Base-by-base conservation (phyloP, 1,140 invertebrate genomes). In the Euwallacea similis region DNA sequence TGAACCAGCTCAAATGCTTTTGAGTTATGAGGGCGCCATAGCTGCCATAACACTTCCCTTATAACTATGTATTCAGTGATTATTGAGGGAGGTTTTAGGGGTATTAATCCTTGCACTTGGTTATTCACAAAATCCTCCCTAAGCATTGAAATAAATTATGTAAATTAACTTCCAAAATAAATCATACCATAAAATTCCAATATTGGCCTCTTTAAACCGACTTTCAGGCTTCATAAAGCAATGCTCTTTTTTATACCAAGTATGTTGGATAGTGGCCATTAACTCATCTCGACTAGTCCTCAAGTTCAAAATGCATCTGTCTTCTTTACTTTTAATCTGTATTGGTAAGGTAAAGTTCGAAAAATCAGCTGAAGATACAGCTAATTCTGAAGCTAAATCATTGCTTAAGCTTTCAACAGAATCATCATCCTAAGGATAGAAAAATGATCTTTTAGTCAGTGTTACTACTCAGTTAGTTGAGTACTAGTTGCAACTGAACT, bases 51-150 rank as follows among this genome's bases (percentile, higher is more conserved):
- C 10, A 81, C 62, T 71, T 81, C 80, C 58, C 80, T 66, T 46
- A 81, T 75, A 13, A 79, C 74, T 73, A 79, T 80, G 72, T 81
- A 81, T 71, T 81, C 79, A 7, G 79, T 74, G 8, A 80, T 74
- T 46, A 81, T 68, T 53, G 64, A 79, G 7, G 74, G 63, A 2
- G 60, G 70, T 59, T 72, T 69, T 7, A 79, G 58, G 10, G 55
- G 47, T 8, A 79, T 68, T 41, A 81, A 72, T n/a, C 75, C 76
- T 16, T 73, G 47, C 6, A 73, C 66, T 69, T 71, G 54, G 7
- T 76, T 54, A 50, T 75, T 64, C 33, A 79, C 15, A 54, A 66
- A 76, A n/a, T 76, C 61, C 62, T 80, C 79, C 79, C 79, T 79
- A 59, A 72, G 59, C 21, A 61, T 43, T 42, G 43, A 42, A 43